A percentile compares a stretch with the other conserved stretches of the same genome.
These are phyloP conservation scores for Magallana nippona DNA, from an alignment of 2,888 invertebrate genomes.

Conservation along the genomic window DNA sequence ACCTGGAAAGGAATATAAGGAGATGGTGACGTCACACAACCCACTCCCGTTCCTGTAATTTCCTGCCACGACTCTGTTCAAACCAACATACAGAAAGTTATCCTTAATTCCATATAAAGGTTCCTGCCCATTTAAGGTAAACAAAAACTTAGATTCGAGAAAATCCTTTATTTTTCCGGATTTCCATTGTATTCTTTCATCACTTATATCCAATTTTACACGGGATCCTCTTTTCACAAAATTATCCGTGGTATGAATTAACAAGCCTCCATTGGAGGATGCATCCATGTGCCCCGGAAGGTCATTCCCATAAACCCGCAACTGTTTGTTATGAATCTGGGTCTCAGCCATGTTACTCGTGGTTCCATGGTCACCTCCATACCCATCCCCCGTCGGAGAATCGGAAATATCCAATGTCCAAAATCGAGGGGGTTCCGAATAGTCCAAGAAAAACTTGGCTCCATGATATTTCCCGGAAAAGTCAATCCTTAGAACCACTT, in stretches of 20 bases:
- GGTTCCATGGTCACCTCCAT: constrained; percentile 73
- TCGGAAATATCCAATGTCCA: constrained; percentile 78
- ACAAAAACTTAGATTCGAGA: constrained; percentile 75
- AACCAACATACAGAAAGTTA: constrained; percentile 72
- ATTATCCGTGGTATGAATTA: constrained; percentile 74
- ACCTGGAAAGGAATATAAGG: constrained; percentile 58
- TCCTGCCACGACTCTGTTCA: constrained; percentile 77
- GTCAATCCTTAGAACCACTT: constrained; percentile 75
- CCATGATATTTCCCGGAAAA: constrained; percentile 73
- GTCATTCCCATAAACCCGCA: constrained; percentile 77
- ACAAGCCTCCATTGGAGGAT: constrained; percentile 73
- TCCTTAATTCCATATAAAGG: constrained; percentile 68
- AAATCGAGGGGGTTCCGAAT: constrained; percentile 72
- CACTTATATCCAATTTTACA: constrained; percentile 66
- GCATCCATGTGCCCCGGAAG: constrained; percentile 75
- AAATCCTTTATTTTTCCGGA: constrained; percentile 67
- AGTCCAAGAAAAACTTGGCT: constrained; percentile 68
- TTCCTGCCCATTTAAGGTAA: constrained; percentile 72
- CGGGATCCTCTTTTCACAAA: constrained; percentile 71
- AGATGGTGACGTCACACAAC: constrained; percentile 70
- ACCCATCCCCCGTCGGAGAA: constrained; percentile 74
- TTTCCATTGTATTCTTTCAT: constrained; percentile 73
- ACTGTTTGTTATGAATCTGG: constrained; percentile 76
- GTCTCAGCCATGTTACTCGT: constrained; percentile 76
- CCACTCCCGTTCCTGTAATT: constrained; percentile 74